A percentile compares a stretch with the other conserved stretches of the same genome.
Evolutionary conservation across 2,797 vertebrate species (phyloP).

Genomic region (Eupleurogrammus muticus): DNA sequence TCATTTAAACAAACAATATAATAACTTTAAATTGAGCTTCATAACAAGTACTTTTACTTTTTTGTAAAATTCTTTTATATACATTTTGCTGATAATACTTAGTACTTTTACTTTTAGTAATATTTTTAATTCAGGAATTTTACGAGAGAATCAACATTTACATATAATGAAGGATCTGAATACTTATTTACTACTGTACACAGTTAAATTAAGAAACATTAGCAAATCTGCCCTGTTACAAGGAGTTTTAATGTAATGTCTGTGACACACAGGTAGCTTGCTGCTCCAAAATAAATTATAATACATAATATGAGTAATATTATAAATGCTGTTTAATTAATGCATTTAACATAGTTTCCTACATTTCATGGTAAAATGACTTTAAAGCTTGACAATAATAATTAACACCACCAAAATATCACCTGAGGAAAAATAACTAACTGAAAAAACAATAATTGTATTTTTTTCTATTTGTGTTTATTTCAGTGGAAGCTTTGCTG

Average conservation of each 20-base stretch:
- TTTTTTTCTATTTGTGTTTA: neutral
- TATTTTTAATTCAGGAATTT: too few relatives aligned
- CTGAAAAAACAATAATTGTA: neutral
- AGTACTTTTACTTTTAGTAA: too few relatives aligned
- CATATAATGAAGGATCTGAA: too few relatives aligned
- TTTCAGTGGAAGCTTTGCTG: neutral
- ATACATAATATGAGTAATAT: too few relatives aligned
- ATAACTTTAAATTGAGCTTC: too few relatives aligned
- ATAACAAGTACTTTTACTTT: too few relatives aligned
- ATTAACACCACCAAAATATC: neutral
- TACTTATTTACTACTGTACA: too few relatives aligned
- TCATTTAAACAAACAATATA: too few relatives aligned
- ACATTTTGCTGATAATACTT: too few relatives aligned
- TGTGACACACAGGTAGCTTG: neutral
- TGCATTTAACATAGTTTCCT: neutral
- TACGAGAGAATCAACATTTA: too few relatives aligned
- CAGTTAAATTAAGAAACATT: neutral
- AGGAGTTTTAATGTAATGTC: neutral
- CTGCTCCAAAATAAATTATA: neutral
- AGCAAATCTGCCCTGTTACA: neutral
- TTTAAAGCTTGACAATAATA: neutral
- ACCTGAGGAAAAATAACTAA: neutral
- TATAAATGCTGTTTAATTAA: too few relatives aligned
- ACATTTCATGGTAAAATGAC: fast-evolving
- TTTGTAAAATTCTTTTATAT: too few relatives aligned